Evolutionary conservation across 2,113 vertebrate genomes (phyloP).

Genomic region (Sphaerodactylus townsendi): DNA sequence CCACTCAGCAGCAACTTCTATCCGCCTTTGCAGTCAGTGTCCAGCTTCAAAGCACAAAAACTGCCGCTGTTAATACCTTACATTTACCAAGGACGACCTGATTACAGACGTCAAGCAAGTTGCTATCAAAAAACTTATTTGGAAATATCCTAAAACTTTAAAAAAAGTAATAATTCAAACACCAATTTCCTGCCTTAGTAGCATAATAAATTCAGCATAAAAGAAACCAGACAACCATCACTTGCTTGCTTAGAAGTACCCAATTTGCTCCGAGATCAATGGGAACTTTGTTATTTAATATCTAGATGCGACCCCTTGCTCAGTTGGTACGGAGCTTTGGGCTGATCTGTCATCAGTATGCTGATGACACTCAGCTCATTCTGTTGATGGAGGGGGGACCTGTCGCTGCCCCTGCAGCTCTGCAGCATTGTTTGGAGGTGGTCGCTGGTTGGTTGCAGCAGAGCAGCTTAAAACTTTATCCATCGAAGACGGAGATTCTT

Average conservation of each 20-base stretch:
- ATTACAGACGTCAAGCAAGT: constrained; percentile 17
- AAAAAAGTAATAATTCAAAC: background rate
- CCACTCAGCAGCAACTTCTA: constrained; percentile 39
- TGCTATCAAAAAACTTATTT: background rate
- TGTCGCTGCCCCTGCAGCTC: too few species aligned
- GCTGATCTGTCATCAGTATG: too few species aligned
- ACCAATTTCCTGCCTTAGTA: background rate
- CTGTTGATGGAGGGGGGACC: too few species aligned
- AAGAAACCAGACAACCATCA: background rate
- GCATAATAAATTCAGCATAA: background rate
- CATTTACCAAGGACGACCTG: constrained; percentile 5
- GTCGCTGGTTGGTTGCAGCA: too few species aligned
- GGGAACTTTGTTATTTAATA: too few species aligned
- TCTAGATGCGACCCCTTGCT: too few species aligned
- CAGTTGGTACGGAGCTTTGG: too few species aligned
- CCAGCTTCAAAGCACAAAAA: constrained; percentile 46
- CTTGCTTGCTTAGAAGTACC: background rate
- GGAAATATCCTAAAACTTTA: background rate
- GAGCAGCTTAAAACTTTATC: too few species aligned
- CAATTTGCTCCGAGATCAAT: background rate
- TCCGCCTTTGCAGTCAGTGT: constrained; percentile 8
- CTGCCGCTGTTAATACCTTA: constrained; percentile 5
- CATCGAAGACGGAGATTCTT: too few species aligned
- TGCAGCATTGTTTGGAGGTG: too few species aligned
- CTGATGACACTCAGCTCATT: too few species aligned